A percentile compares a stretch with the other conserved stretches of the same genome.
Evolutionary conservation across 2,888 invertebrate genomes (phyloP).

Genomic region (Troides aeacus): DNA sequence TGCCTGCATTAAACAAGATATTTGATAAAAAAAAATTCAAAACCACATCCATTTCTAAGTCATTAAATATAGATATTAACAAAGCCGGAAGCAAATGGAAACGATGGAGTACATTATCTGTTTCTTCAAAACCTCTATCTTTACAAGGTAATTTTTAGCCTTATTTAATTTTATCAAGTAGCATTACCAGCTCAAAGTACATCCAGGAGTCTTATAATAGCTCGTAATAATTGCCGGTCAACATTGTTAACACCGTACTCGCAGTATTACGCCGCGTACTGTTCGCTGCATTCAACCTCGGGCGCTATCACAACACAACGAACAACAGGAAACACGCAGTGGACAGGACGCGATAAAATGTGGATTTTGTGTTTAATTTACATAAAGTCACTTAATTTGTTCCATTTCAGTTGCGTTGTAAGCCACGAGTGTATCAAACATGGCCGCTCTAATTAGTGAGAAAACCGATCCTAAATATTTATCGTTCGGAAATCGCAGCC

Average conservation of each 20-base stretch:
- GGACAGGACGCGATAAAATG: conserved; percentile 68
- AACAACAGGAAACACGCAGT: conserved; percentile 67
- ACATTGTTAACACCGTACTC: conserved; percentile 38
- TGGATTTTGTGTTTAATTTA: conserved; percentile 58
- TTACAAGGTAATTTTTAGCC: conserved; percentile 41
- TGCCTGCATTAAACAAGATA: conserved; percentile 44
- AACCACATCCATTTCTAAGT: conserved; percentile 49
- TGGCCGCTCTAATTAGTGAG: conserved; percentile 48
- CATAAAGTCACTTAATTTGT: conserved; percentile 46
- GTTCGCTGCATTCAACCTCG: conserved; percentile 44
- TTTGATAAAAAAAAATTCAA: conserved; percentile 41
- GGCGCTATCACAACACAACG: conserved; percentile 49
- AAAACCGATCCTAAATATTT: conserved; percentile 51
- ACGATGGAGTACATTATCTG: conserved; percentile 60
- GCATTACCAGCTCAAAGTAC: conserved; percentile 34
- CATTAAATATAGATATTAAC: conserved; percentile 40
- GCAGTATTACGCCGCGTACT: conserved; percentile 19
- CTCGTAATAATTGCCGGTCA: conserved; percentile 41
- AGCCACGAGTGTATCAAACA: conserved; percentile 34
- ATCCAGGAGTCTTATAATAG: conserved; percentile 21
- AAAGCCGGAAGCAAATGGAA: conserved; percentile 44
- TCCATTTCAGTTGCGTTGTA: conserved; percentile 48
- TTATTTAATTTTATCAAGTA: background rate
- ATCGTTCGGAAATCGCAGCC: conserved; percentile 52
- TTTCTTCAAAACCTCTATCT: conserved; percentile 45